A percentile compares a stretch with the other conserved stretches of the same genome.
Conservation (phyloP, 1,140 invertebrate genomes). For the Meloidogyne floridensis region DNA sequence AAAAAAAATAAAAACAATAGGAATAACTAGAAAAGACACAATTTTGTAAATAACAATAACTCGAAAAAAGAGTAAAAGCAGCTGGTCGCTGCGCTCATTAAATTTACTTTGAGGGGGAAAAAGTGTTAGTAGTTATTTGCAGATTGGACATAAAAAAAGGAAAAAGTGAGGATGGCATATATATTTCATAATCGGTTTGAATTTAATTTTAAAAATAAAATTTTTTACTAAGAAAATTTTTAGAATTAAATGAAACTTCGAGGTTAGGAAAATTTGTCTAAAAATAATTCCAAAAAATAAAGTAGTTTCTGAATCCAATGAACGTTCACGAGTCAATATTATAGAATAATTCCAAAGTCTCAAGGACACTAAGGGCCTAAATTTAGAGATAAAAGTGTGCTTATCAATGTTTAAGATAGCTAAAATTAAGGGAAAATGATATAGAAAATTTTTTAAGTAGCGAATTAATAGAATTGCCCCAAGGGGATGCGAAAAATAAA, state of each 20-base stretch:
- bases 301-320: no score
- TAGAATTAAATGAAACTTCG: background rate
- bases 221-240: background rate
- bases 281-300: no score
- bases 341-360: no score
- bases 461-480: no score
- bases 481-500: no score
- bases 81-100: conserved; percentile 8
- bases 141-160: background rate
- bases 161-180: background rate
- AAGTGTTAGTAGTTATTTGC: background rate
- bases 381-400: no score
- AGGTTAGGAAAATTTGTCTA: no score
- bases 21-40: background rate
- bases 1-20: background rate
- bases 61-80: background rate
- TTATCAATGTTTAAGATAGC: no score
- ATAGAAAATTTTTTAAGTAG: no score
- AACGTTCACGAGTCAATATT: no score
- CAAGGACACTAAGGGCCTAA: no score
- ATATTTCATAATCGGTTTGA: background rate
- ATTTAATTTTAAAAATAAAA: background rate
- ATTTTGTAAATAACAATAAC: background rate
- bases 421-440: no score
- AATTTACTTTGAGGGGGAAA: background rate